phyloP scores from a whole-genome alignment of 2,888 invertebrate species.

The Pachycephus smyrnensis region DNA sequence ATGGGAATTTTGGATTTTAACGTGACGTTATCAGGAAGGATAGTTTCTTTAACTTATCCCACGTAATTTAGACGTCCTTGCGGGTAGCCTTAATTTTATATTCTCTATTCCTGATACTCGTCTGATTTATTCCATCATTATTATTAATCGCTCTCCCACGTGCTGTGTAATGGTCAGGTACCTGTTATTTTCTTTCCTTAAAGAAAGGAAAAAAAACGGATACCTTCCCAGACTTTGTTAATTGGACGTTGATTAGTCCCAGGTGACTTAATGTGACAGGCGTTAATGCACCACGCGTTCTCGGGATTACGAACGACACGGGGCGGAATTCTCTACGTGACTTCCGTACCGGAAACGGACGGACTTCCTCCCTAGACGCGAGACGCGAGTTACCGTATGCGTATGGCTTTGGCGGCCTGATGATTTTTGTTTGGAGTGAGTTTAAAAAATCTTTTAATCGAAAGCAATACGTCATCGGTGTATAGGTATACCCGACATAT shows the following conservation, averaged over 20 bases:
- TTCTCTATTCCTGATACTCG: background rate
- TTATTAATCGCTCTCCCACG: background rate
- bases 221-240: background rate
- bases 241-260: too few species aligned
- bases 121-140: background rate
- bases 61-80: background rate
- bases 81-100: background rate
- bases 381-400: background rate
- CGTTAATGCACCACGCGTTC: background rate
- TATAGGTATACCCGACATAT: too few species aligned
- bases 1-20: background rate
- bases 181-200: background rate
- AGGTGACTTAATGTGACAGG: too few species aligned
- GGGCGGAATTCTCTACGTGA: background rate
- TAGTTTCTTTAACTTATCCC: background rate
- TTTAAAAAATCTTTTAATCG: background rate
- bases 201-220: too few species aligned
- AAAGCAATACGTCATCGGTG: background rate
- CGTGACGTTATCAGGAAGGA: background rate
- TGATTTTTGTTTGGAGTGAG: background rate
- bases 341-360: slow-evolving; percentile 2
- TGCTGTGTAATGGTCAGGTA: background rate
- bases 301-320: background rate
- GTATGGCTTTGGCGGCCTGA: background rate
- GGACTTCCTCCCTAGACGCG: background rate